Evolutionary conservation across 2,113 vertebrate species (phyloP), one percentile per base, ranked within the genome.

Genomic region (Spea multiplicata): DNA sequence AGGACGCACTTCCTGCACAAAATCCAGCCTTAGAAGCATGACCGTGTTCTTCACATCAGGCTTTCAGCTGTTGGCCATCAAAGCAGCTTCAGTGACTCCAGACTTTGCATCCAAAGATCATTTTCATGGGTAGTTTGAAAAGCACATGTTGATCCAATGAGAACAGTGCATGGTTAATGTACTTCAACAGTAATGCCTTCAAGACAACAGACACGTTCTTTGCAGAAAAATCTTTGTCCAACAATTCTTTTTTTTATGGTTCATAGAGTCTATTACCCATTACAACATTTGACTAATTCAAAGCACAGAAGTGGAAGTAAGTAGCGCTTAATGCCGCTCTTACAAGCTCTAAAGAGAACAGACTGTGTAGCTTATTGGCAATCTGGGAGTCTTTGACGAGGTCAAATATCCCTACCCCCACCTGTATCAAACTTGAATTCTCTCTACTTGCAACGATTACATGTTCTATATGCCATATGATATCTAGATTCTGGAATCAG

Each of bases 71-170:
- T 30, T 64, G 16, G 17, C 17, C 61, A 64, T 17, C 61, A 14
- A 17, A 30, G n/a, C 5, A 64, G 6, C 61, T 17, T 59, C 55
- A 64, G 55, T 59, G 55, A 65, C 62, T 16, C 6, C 7, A 6
- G 30, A 17, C 62, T 65, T 6, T 17, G 16, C 6, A 16, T 64
- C n/a, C n/a, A 49, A 59, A 64, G 47, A 74, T 65, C 5, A 75
- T 55, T 66, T 75, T 67, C 59, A 67, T 46, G 48, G 13, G 48
- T 75, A 53, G 64, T 68, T 3, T 8, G 55, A 67, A 74, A 73
- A 74, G 16, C 50, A 47, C 14, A 67, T 76, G 50, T 2, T 44
- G 47, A 53, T 44, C 61, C 48, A 30, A 5, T 16, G 44, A 49
- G 44, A 52, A 44, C 45, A 50, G 13, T 76, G 44, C 44, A 68